Evolutionary conservation across 2,888 invertebrate genomes (phyloP), one percentile per base, ranked within the genome.

Genomic region (Microchrysa polita): DNA sequence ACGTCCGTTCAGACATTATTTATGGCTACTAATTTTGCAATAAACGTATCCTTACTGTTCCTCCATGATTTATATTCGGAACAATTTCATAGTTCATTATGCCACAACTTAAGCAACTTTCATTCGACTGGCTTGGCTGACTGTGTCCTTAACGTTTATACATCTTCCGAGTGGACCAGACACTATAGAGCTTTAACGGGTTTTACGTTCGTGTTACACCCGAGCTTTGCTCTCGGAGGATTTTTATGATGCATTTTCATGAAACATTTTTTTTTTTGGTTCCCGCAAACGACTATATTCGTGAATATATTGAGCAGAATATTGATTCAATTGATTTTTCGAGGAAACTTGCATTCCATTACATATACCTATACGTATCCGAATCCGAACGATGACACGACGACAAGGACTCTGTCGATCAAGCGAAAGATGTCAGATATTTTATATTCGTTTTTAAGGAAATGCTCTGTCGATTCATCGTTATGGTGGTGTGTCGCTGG

Each of bases 21-120:
- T 72, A 72, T 72, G 59, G 72, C 27, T 44, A 72, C 60, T 72
- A 72, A 72, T 72, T 72, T 72, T 42, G 72, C 72, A 72, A 72
- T 72, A 72, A 72, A 72, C 59, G 52, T 72, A 61, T 72, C 69
- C 69, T 69, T 69, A 57, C 69, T 69, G 42, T 12, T 53, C 55
- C 34, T 18, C 18, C 55, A 52, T 69, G 69, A 69, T 69, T 69
- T 69, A 69, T 69, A 55, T 22, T 40, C 12, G 40, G 42, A 52
- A 57, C 69, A 57, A 69, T 69, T 69, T 57, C 69, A 34, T 69
- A 69, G 69, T 69, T 69, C 69, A 69, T 69, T 69, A 69, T 69
- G 57, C 57, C 57, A 40, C 69, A 57, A 44, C 69, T 57, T 57
- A 55, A 69, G 57, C 40, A 69, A 57, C 42, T 69, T 69, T 55